Base-by-base conservation (phyloP, 2,797 vertebrate species). In the Smutsia temminckii region DNA sequence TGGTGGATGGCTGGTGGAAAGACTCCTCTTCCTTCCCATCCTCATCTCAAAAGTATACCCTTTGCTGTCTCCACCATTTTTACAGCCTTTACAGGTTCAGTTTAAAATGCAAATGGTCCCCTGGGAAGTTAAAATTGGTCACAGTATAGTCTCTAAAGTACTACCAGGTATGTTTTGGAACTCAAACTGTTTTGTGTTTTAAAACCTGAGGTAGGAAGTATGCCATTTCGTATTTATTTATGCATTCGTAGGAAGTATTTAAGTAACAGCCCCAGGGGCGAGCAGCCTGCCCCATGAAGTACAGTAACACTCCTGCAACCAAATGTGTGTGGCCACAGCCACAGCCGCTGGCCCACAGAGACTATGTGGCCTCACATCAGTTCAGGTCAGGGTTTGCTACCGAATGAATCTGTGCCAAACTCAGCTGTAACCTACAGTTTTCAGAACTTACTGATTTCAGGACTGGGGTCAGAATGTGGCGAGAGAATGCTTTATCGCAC, bases 291-390 rank as follows among this genome's bases (percentile, higher is more conserved):
- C 49, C 25, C 2, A 13, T 0, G 18, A 64, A 27, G n/a, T 0
- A 14, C n/a, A 32, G 3, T 0, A 1, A 23, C 1, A 1, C 3
- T 10, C 32, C 64, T 23, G n/a, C 20, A 16, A 37, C 8, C 6
- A 2, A 27, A 6, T 0, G 5, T 3, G 8, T 4, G 13, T 46
- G 46, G 46, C 46, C 46, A 46, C 46, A 46, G 46, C 46, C 46
- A 46, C 46, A 46, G 46, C 46, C 46, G 12, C 46, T 12, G 46
- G 46, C 46, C 46, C 46, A 46, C 46, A 46, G 46, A 46, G 0
- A 46, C 46, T 1, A 21, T 7, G 71, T 4, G 25, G 34, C 42
- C 37, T 42, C 51, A 8, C 0, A 3, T 37, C 46, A 7, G 61
- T 2, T n/a, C 20, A 17, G 17, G 91, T 5, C 77, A 89, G 57